A percentile compares a stretch with the other conserved stretches of the same genome.
phyloP scores from a whole-genome alignment of 2,888 invertebrate genomes.

The Crematogaster levior region DNA sequence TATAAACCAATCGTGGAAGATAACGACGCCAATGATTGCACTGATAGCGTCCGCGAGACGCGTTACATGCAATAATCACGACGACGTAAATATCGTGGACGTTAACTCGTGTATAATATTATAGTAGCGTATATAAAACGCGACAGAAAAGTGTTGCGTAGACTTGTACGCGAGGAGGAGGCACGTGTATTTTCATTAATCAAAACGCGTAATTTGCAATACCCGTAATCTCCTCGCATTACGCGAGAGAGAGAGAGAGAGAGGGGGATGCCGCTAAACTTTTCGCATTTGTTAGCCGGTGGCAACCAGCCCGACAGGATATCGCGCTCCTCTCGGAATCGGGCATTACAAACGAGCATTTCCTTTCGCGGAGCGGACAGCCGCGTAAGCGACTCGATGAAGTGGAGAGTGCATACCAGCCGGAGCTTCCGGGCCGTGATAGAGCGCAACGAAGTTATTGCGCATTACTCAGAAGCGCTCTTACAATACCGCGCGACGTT shows the following conservation, averaged over 20 bases:
- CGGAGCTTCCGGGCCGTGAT: slow-evolving; percentile 63
- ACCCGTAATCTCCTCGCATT: slow-evolving; percentile 1
- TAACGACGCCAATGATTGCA: neutral
- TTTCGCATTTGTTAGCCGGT: slow-evolving; percentile 43
- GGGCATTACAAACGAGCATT: slow-evolving; percentile 49
- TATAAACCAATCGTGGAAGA: slow-evolving; percentile 9
- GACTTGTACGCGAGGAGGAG: neutral
- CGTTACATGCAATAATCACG: slow-evolving; percentile 7
- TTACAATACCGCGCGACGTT: slow-evolving; percentile 41
- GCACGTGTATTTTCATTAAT: slow-evolving; percentile 29
- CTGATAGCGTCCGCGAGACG: slow-evolving; percentile 7
- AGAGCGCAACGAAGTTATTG: slow-evolving; percentile 50
- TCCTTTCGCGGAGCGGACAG: slow-evolving; percentile 60
- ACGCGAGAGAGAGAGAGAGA: neutral
- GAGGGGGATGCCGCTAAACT: slow-evolving; percentile 11
- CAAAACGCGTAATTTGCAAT: slow-evolving; percentile 35
- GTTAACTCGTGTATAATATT: slow-evolving; percentile 15
- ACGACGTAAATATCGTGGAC: slow-evolving; percentile 25
- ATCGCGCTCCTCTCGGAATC: slow-evolving; percentile 59
- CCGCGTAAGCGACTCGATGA: slow-evolving; percentile 61
- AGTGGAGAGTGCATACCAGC: slow-evolving; percentile 57
- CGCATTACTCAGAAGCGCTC: slow-evolving; percentile 42
- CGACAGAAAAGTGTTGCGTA: neutral
- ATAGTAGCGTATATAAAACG: neutral
- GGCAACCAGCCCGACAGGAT: slow-evolving; percentile 42